These are phyloP conservation scores for Apamea monoglypha DNA, from an alignment of 2,888 invertebrate species.

Conservation along the genomic window DNA sequence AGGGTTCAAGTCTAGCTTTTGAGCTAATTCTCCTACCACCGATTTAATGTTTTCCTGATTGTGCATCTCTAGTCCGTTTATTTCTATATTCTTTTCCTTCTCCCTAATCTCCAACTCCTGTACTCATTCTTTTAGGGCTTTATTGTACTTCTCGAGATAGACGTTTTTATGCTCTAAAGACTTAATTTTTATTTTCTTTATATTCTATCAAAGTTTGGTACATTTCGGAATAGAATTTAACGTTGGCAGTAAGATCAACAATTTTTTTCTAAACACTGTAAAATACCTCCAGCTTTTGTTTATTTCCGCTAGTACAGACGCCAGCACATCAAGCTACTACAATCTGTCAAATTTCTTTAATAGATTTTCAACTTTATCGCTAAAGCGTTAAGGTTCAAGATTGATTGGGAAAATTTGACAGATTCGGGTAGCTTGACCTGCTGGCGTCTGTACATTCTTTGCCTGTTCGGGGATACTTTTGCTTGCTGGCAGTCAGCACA, in stretches of 20 bases:
- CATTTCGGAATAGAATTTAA: background rate
- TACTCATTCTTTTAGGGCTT: no score
- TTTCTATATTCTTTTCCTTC: background rate
- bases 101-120: background rate
- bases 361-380: no score
- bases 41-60: background rate
- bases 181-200: no score
- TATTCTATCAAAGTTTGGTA: background rate
- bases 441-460: no score
- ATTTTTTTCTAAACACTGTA: conserved; percentile 9
- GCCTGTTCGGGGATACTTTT: background rate
- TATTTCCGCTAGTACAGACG: background rate
- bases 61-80: background rate
- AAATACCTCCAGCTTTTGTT: conserved; percentile 6
- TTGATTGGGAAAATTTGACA: no score
- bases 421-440: no score
- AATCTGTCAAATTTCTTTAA: no score
- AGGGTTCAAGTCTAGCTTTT: background rate
- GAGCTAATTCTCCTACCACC: background rate
- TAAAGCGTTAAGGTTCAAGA: no score
- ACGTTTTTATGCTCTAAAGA: no score
- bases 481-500: background rate
- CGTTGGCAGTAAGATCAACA: background rate
- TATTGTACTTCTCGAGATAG: no score
- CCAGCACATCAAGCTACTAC: no score